A percentile compares a stretch with the other conserved stretches of the same genome.
Conservation (phyloP, 2,797 vertebrate genomes). For the Halcyon leucocephala region DNA sequence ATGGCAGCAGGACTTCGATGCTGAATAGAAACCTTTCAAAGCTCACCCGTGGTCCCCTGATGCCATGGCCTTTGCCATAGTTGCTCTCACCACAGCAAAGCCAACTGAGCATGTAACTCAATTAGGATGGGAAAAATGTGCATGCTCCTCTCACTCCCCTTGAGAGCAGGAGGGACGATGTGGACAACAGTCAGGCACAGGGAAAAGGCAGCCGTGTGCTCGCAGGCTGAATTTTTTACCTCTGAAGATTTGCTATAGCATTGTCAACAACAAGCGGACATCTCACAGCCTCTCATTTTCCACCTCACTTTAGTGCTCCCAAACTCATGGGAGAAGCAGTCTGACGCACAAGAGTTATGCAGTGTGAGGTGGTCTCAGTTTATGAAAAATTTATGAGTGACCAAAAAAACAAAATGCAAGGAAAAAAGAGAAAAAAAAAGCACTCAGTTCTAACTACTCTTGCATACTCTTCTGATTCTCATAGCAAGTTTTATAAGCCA, state of each 20-base stretch:
- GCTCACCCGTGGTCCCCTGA: neutral
- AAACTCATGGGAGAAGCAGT: neutral
- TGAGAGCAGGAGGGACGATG: neutral
- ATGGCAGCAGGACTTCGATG: neutral
- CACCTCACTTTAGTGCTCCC: neutral
- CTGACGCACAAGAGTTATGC: fast-evolving
- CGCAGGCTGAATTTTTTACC: neutral
- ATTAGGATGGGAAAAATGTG: neutral
- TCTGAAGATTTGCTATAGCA: neutral
- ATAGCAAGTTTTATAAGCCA: neutral
- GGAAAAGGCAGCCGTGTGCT: neutral
- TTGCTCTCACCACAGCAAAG: neutral
- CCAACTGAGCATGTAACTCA: neutral
- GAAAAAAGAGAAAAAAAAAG: too few species aligned
- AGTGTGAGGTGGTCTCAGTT: neutral
- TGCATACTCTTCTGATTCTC: neutral
- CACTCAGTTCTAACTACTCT: neutral
- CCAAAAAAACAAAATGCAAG: neutral
- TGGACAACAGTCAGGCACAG: fast-evolving
- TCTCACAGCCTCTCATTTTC: neutral
- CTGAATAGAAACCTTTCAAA: neutral
- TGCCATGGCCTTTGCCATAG: neutral
- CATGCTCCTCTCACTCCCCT: neutral
- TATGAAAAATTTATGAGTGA: neutral
- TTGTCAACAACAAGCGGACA: neutral